A percentile compares a stretch with the other conserved stretches of the same genome.
Evolutionary conservation across 2,113 vertebrate genomes (phyloP).

Genomic region (Etheostoma spectabile): DNA sequence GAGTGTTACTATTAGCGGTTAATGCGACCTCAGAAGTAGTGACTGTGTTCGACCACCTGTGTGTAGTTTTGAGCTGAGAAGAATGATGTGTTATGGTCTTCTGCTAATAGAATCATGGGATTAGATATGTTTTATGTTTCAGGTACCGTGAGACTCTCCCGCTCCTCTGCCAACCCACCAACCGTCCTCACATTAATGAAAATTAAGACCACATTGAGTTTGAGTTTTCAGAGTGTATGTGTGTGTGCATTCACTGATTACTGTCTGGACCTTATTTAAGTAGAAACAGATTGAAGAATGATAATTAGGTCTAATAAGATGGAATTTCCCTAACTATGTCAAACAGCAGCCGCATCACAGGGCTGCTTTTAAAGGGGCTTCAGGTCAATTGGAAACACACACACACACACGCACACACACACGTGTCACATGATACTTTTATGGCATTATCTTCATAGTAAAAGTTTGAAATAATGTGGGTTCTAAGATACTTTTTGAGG

Average conservation of each 20-base stretch:
- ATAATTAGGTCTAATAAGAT: conserved; percentile 83
- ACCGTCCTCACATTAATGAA: conserved; percentile 73
- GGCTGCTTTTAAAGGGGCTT: conserved; percentile 61
- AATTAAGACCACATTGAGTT: conserved; percentile 84
- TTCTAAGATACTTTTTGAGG: background rate
- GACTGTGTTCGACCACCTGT: conserved; percentile 65
- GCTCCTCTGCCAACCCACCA: conserved; percentile 66
- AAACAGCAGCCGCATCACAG: conserved; percentile 74
- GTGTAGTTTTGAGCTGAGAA: conserved; percentile 68
- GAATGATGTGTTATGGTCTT: conserved; percentile 68
- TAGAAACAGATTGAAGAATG: conserved; percentile 85
- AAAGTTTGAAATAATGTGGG: background rate
- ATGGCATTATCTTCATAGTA: background rate
- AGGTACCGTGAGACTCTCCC: conserved; percentile 70
- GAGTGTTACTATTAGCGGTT: conserved; percentile 35
- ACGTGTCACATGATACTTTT: background rate
- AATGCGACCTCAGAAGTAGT: conserved; percentile 16
- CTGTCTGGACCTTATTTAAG: conserved; percentile 81
- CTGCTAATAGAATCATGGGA: conserved; percentile 76
- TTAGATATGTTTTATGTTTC: conserved; percentile 79
- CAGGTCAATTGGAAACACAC: conserved; percentile 65
- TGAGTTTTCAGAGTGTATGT: conserved; percentile 27
- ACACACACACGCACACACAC: conserved; percentile 15
- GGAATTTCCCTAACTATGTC: conserved; percentile 80
- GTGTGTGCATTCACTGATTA: conserved; percentile 77